A percentile compares a stretch with the other conserved stretches of the same genome.
phyloP scores from a whole-genome alignment of 2,113 vertebrate species.

The Tretioscincus oriximinensis region DNA sequence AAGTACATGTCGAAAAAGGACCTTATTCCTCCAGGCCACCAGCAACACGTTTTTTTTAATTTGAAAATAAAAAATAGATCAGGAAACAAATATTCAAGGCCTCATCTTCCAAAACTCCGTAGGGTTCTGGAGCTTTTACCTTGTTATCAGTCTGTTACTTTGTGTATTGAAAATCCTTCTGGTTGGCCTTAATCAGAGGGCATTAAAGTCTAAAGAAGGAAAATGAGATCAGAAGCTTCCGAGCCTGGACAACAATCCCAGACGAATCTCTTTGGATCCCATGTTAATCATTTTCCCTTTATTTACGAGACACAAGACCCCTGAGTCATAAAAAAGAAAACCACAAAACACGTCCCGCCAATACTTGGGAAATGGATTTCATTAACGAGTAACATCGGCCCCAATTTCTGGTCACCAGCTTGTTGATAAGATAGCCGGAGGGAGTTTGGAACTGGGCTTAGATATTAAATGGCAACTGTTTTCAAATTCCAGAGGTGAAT shows the following conservation, averaged over 20 bases:
- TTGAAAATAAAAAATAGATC: too few species aligned
- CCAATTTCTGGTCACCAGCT: conserved; percentile 56
- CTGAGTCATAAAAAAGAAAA: neutral
- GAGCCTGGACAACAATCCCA: neutral
- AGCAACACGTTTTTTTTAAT: too few species aligned
- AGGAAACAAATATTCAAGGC: too few species aligned
- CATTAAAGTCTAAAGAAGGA: neutral
- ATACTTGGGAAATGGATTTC: conserved; percentile 56
- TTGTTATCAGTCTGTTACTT: too few species aligned
- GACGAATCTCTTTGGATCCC: neutral
- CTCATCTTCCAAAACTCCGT: too few species aligned
- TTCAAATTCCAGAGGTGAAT: conserved; percentile 45
- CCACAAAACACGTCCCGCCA: neutral
- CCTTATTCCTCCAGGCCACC: too few species aligned
- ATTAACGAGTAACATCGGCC: conserved; percentile 53
- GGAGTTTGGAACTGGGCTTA: conserved; percentile 38
- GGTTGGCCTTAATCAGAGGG: too few species aligned
- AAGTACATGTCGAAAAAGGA: too few species aligned
- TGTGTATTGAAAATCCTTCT: too few species aligned
- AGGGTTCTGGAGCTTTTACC: too few species aligned
- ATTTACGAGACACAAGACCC: neutral
- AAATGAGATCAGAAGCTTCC: too few species aligned
- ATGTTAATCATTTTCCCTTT: neutral
- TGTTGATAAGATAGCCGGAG: conserved; percentile 53
- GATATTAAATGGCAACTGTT: conserved; percentile 45